phyloP scores from a whole-genome alignment of 2,113 vertebrate species.

The Turdus rufiventris region DNA sequence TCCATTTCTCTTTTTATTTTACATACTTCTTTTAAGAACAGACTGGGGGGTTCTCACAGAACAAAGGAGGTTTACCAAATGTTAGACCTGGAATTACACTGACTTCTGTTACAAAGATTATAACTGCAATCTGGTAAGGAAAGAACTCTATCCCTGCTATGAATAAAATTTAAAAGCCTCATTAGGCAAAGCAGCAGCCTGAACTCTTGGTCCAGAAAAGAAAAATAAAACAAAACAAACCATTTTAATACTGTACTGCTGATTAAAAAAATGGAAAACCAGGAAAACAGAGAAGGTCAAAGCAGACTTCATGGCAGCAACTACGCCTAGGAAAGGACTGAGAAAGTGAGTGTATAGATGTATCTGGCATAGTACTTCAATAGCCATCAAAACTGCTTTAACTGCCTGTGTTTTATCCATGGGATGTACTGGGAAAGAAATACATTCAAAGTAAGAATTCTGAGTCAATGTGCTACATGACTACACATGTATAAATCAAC shows the following conservation, averaged over 20 bases:
- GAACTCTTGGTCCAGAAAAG: neutral
- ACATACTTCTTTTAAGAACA: neutral
- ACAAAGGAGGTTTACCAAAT: neutral
- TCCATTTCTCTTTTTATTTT: neutral
- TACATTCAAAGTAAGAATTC: constrained; percentile 26
- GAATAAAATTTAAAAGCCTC: neutral
- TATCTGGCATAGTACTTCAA: neutral
- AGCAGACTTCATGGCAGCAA: neutral
- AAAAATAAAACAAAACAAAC: neutral
- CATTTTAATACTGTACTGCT: neutral
- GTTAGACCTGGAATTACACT: neutral
- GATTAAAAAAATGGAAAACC: neutral
- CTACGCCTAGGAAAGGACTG: neutral
- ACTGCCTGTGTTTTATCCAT: neutral
- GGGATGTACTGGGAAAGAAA: neutral
- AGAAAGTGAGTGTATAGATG: neutral
- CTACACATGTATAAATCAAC: neutral
- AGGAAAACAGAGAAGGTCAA: neutral
- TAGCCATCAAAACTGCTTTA: neutral
- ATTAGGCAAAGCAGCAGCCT: constrained; percentile 21
- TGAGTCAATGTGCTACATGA: neutral
- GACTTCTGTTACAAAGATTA: neutral
- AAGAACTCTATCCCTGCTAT: neutral
- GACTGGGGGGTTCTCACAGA: neutral
- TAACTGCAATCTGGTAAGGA: neutral